A percentile compares a stretch with the other conserved stretches of the same genome.
Evolutionary conservation across 2,113 vertebrate species (phyloP).

Genomic region (Thunnus thynnus): DNA sequence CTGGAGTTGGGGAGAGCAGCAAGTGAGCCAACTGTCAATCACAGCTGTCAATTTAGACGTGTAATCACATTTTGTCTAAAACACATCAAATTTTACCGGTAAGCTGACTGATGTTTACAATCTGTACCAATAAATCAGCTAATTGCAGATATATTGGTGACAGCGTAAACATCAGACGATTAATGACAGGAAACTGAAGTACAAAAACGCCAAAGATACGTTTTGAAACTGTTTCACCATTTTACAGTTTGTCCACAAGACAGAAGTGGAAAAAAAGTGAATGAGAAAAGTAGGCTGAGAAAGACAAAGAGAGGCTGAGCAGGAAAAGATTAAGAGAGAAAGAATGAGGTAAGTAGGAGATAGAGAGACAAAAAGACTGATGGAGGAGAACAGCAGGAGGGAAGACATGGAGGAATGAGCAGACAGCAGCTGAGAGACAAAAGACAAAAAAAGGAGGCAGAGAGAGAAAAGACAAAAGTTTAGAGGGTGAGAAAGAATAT

Average conservation of each 20-base stretch:
- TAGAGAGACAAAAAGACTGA: conserved; percentile 31
- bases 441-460: not conserved
- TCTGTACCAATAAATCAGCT: no score
- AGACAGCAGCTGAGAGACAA: conserved; percentile 19
- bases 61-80: no score
- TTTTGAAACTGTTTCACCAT: no score
- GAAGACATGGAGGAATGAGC: conserved; percentile 27
- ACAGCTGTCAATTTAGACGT: no score
- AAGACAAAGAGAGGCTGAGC: conserved; percentile 22
- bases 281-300: conserved; percentile 14
- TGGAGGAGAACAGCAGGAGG: conserved; percentile 42
- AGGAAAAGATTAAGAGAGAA: conserved; percentile 27
- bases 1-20: no score
- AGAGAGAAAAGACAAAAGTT: not conserved
- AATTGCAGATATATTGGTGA: no score
- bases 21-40: no score
- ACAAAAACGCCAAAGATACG: not conserved
- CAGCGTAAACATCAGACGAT: not conserved
- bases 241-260: no score
- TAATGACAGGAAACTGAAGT: no score
- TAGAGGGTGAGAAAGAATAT: not conserved
- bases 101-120: no score
- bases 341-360: conserved; percentile 24
- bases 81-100: no score
- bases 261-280: not conserved